These are phyloP conservation scores for Willisornis vidua DNA, from an alignment of 2,113 vertebrate species.

Conservation along the genomic window DNA sequence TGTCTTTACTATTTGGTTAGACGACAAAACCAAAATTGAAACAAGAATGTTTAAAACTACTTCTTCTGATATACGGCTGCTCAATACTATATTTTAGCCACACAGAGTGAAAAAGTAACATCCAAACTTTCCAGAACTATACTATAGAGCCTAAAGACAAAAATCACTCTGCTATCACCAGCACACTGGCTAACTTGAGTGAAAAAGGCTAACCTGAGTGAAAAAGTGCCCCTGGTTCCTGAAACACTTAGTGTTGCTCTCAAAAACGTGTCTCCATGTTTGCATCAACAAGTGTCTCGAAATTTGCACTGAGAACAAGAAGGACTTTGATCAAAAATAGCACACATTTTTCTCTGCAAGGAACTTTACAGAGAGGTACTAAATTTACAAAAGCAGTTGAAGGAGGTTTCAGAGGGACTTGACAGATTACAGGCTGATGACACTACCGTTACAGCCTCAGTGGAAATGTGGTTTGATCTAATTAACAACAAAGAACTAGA, in stretches of 20 bases:
- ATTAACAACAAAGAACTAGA: slow-evolving; percentile 64
- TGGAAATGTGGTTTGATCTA: slow-evolving; percentile 64
- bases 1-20: not conserved
- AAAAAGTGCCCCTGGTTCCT: not conserved
- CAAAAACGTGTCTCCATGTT: accelerated
- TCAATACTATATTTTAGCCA: not conserved
- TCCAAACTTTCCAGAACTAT: not conserved
- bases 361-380: slow-evolving; percentile 58
- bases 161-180: not conserved
- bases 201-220: not conserved
- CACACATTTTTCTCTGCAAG: slow-evolving; percentile 44
- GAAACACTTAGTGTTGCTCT: not conserved
- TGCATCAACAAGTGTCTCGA: slow-evolving; percentile 51
- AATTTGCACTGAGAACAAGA: slow-evolving; percentile 41
- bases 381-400: slow-evolving; percentile 57
- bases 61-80: not conserved
- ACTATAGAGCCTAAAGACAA: not conserved
- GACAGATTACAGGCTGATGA: slow-evolving; percentile 64
- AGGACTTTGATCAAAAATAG: slow-evolving; percentile 58
- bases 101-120: not conserved
- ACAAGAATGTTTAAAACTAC: not conserved
- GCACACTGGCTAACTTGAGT: not conserved
- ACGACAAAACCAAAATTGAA: not conserved
- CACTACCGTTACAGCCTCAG: slow-evolving; percentile 42
- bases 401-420: slow-evolving; percentile 60